phyloP scores from a whole-genome alignment of 2,888 invertebrate species.

The Caenorhabditis angaria region DNA sequence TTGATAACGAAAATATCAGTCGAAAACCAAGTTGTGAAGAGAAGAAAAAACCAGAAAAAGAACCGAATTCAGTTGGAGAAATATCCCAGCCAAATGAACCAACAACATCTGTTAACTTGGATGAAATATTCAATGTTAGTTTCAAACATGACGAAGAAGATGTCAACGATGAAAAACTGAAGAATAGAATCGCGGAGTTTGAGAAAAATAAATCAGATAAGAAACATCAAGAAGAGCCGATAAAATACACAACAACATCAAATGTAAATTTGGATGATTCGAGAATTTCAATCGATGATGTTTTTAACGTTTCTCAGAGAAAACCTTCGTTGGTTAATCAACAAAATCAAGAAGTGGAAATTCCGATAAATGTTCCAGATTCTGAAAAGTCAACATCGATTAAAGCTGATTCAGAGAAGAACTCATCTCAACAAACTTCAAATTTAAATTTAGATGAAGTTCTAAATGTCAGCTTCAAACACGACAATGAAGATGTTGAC shows the following conservation, averaged over 20 bases:
- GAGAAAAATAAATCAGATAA: conserved; percentile 10
- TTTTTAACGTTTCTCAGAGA: background rate
- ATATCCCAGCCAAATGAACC: background rate
- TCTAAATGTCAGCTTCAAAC: conserved; percentile 5
- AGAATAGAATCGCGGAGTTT: conserved; percentile 18
- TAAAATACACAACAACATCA: background rate
- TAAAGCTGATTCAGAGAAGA: background rate
- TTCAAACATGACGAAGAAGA: background rate
- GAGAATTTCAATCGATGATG: conserved; percentile 14
- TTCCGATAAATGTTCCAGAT: background rate
- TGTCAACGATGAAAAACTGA: background rate
- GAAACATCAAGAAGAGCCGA: background rate
- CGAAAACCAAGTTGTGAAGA: no score
- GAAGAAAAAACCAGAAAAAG: no score
- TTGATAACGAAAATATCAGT: no score
- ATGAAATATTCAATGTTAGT: conserved; percentile 14
- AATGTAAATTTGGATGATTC: conserved; percentile 5
- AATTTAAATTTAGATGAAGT: conserved; percentile 20
- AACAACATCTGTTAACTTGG: conserved; percentile 8
- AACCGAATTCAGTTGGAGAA: no score
- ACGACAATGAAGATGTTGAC: background rate
- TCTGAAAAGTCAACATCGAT: background rate
- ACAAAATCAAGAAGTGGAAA: no score
- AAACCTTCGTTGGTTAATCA: no score
- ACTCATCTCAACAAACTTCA: background rate